Evolutionary conservation across 2,888 invertebrate species (phyloP), one percentile per base, ranked within the genome.

Genomic region (Xanthia togata): DNA sequence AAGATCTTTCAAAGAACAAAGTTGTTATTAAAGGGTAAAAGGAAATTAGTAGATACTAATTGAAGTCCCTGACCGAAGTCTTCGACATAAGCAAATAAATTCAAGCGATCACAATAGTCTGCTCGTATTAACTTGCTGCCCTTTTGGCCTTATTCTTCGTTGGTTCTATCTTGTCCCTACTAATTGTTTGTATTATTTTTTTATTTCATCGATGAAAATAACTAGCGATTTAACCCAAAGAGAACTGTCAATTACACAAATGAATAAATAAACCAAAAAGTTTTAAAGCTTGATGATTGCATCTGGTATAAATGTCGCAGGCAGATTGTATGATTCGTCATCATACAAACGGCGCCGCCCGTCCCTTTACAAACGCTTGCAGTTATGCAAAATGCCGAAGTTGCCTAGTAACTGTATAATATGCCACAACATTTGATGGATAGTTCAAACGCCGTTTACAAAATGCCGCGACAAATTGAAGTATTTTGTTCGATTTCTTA

Each of bases 161-260:
- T 55, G 11, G 31, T 41, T 3, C 14, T 62, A 57, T 60, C 23
- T 62, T 44, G 35, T 71, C 38, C 4, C 47, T 17, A 17, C 8
- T 69, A 62, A 76, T 57, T 69, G 20, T 63, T 64, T 63, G 44
- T 41, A 65, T n/a, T n/a, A 76, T 68, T 53, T 68, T 76, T 60
- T 31, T 23, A 59, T 68, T 31, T 55, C 9, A 38, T 12, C 17
- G 9, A 41, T 50, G 2, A 31, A 50, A 31, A 9, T 41, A 35
- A 14, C 9, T 20, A 44, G 9, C 4, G 17, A 6, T 23, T 38
- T 55, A 23, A 26, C 4, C 3, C 3, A 14, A 41, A 31, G 11
- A 38, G 0, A 35, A 1, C 23, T 26, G 12, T 14, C 4, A 31
- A 47, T 41, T 11, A 35, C 4, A 23, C 11, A 3, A 63, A 11